Evolutionary conservation across 2,797 vertebrate species (phyloP), one percentile per base, ranked within the genome.

Genomic region (Furcifer pardalis): DNA sequence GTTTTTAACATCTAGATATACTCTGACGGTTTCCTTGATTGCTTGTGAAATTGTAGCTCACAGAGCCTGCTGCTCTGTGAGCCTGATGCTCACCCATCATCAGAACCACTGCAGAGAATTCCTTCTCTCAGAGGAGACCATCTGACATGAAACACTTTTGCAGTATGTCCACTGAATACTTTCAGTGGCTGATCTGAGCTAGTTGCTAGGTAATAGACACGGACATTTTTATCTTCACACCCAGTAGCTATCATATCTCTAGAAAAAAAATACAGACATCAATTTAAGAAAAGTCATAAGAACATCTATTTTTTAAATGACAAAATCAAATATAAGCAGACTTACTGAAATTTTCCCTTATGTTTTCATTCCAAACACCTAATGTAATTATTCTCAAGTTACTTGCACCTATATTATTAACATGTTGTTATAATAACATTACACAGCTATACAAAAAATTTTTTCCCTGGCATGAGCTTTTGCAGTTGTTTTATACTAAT

Each of bases 171-270:
- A 0, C 96, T 96, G 87, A 99, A 99, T 63, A 99, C 96, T 91
- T 99, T 99, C 73, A 99, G 84, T 1, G 98, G 98, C 88, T 99
- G 98, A 89, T 98, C 98, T 0, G 98, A 99, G 93, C 98, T 99
- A 66, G 98, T 99, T 88, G 98, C 98, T 92, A 98, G 93, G 83
- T 99, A 99, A 89, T 98, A 99, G 30, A 99, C 98, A 0, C 98
- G 96, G 0, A 99, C 98, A 2, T 97, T 98, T 95, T 97, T 98
- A 93, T 99, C 98, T 92, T 99, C 98, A 86, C 98, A 99, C 86
- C 98, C 98, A 4, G 98, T 99, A 4, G 98, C 98, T 81, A 99
- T 98, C 98, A 99, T 99, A 86, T 99, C 98, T 94, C 98, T 99
- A 90, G 49, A 95, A 94, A 87, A 85, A 4, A 66, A n/a, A 23